Conservation (phyloP, 2,888 invertebrate genomes). For the Leptogaster cylindrica region DNA sequence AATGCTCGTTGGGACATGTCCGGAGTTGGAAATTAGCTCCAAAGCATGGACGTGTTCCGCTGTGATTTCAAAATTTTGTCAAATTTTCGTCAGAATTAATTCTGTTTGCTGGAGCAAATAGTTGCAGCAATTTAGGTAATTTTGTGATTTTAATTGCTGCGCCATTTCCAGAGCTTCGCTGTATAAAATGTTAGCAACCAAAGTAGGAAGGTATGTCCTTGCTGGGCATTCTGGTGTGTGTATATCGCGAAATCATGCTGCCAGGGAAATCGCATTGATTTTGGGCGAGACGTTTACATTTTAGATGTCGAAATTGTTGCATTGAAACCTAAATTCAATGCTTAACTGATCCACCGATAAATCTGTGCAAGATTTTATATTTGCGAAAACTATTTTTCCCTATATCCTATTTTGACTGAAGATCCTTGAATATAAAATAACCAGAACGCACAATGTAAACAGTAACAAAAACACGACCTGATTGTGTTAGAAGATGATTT, state of each 20-base stretch:
- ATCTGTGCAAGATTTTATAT: no score
- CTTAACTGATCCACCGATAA: no score
- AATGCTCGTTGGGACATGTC: constrained; percentile 40
- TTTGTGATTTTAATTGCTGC: constrained; percentile 32
- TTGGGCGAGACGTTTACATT: no score
- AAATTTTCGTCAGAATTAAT: constrained; percentile 29
- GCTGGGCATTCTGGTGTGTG: neutral
- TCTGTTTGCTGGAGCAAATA: constrained; percentile 22
- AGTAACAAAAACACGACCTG: no score
- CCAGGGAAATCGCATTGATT: constrained; percentile 3
- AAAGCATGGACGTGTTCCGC: constrained; percentile 42
- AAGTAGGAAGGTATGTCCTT: neutral
- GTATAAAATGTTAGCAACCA: neutral
- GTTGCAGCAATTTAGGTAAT: constrained; percentile 32
- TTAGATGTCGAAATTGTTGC: no score
- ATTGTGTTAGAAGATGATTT: no score
- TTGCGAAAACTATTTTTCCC: no score
- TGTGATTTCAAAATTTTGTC: constrained; percentile 33
- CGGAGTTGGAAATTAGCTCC: constrained; percentile 43
- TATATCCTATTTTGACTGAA: no score
- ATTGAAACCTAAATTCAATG: no score
- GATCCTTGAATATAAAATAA: no score
- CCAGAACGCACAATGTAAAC: no score
- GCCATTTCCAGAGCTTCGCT: neutral
- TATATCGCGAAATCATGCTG: constrained; percentile 7